Conservation (phyloP, 2,888 invertebrate species). For the Ceriagrion tenellum region DNA sequence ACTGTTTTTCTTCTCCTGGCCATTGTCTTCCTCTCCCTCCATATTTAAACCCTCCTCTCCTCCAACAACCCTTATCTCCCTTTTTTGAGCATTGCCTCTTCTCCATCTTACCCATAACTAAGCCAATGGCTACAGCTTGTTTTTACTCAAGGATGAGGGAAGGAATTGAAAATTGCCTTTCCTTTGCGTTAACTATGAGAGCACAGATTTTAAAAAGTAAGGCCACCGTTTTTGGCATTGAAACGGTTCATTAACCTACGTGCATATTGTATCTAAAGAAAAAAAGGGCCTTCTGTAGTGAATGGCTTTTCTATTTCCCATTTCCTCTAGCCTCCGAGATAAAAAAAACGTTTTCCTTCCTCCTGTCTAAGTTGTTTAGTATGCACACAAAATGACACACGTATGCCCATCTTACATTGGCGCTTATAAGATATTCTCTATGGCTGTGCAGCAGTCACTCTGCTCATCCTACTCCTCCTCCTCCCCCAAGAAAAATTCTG, state of each 20-base stretch:
- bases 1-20: conserved; percentile 55
- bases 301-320: conserved; percentile 62
- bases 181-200: conserved; percentile 46
- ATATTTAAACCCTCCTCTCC: background rate
- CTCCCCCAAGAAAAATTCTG: conserved; percentile 67
- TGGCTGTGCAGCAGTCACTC: conserved; percentile 68
- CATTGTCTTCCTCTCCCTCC: conserved; percentile 57
- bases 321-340: conserved; percentile 40
- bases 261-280: conserved; percentile 51
- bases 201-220: conserved; percentile 52
- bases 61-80: conserved; percentile 43
- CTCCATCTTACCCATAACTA: conserved; percentile 57
- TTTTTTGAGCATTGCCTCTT: conserved; percentile 49
- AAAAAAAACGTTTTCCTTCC: conserved; percentile 32
- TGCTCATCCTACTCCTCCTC: conserved; percentile 22
- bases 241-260: conserved; percentile 57
- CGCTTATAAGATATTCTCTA: conserved; percentile 65
- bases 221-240: conserved; percentile 57
- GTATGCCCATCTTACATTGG: conserved; percentile 49
- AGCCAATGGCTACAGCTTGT: conserved; percentile 62
- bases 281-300: conserved; percentile 54
- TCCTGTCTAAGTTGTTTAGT: conserved; percentile 56
- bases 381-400: conserved; percentile 40
- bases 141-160: conserved; percentile 57
- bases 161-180: conserved; percentile 51